phyloP scores from a whole-genome alignment of 2,888 invertebrate species.

The Exephanes ischioxanthus region DNA sequence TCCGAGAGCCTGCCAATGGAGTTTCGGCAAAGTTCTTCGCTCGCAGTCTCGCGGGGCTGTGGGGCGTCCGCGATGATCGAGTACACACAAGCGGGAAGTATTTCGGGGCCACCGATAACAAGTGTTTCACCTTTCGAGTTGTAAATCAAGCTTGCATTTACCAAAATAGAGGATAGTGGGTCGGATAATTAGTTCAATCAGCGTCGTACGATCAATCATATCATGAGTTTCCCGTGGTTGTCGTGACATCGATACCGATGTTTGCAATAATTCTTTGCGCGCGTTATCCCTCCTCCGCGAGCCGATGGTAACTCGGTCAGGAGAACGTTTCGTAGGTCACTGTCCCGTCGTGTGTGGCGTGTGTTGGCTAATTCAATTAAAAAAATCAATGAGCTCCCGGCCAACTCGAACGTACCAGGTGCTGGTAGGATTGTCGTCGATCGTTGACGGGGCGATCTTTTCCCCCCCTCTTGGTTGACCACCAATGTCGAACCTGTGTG shows the following conservation, averaged over 20 bases:
- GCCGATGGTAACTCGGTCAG: background rate
- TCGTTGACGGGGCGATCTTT: background rate
- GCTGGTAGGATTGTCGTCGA: background rate
- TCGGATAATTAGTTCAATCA: background rate
- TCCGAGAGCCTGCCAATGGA: conserved; percentile 47
- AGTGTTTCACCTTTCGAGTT: background rate
- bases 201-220: no score
- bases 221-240: no score
- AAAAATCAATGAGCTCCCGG: conserved; percentile 34
- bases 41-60: background rate
- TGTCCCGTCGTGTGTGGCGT: conserved; percentile 36
- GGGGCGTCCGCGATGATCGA: conserved; percentile 28
- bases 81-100: conserved; percentile 23
- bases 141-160: background rate
- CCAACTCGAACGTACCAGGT: background rate
- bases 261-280: no score
- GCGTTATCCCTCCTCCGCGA: no score
- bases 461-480: background rate
- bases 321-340: conserved; percentile 58
- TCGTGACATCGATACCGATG: no score
- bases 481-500: background rate
- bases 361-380: conserved; percentile 18
- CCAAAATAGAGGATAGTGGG: background rate
- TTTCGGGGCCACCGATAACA: conserved; percentile 23
- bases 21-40: conserved; percentile 25